These are phyloP conservation scores for Laterallus jamaicensis DNA, from an alignment of 2,113 vertebrate genomes.

Conservation along the genomic window DNA sequence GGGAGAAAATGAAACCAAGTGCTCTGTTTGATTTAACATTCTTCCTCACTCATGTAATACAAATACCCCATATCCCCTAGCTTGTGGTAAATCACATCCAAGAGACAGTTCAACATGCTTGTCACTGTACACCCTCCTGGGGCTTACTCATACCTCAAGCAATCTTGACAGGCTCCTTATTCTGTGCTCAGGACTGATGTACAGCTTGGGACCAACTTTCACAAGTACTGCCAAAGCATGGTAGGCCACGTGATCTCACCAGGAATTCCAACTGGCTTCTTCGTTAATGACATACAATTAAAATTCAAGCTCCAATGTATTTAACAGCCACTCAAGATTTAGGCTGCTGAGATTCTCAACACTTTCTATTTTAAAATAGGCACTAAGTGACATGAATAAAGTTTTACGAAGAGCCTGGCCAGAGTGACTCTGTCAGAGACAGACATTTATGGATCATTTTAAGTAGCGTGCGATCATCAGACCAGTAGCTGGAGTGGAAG, in stretches of 20 bases:
- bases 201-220: too few species aligned
- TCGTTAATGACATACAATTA: fast-evolving
- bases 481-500: background rate
- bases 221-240: background rate
- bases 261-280: background rate
- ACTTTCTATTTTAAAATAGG: background rate
- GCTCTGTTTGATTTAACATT: background rate
- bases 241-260: fast-evolving
- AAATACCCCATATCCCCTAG: background rate
- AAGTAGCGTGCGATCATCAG: background rate
- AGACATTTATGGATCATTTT: background rate
- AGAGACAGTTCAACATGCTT: background rate
- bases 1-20: fast-evolving
- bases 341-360: background rate
- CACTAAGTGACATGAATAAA: background rate
- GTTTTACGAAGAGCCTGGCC: background rate
- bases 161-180: background rate
- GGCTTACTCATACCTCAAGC: too few species aligned
- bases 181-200: background rate
- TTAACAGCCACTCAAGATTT: background rate
- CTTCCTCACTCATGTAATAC: background rate
- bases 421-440: background rate
- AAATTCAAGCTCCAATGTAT: background rate
- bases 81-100: background rate
- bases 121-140: background rate